A percentile compares a stretch with the other conserved stretches of the same genome.
Evolutionary conservation across 2,113 vertebrate species (phyloP).

Genomic region (Fukomys damarensis): DNA sequence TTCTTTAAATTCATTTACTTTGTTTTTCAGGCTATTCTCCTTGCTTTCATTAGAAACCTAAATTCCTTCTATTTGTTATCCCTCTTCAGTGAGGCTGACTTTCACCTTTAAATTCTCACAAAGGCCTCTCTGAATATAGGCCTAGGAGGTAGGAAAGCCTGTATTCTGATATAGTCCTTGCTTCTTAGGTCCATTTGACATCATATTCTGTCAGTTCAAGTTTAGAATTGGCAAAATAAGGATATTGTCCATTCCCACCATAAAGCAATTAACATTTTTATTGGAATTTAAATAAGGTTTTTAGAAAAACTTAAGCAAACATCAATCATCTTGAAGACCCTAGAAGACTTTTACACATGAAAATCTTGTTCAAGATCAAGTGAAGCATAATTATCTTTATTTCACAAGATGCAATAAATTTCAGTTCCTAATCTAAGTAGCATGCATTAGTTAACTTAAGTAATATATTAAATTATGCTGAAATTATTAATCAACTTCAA

Average conservation of each 20-base stretch:
- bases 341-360: constrained; percentile 12
- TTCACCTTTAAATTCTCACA: constrained; percentile 63
- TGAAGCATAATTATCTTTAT: not conserved
- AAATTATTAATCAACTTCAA: constrained; percentile 40
- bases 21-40: constrained; percentile 71
- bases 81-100: constrained; percentile 71
- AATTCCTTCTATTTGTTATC: constrained; percentile 65
- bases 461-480: constrained; percentile 36
- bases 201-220: not conserved
- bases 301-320: constrained; percentile 7
- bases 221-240: constrained; percentile 29
- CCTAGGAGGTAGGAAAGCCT: constrained; percentile 64
- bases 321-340: not conserved
- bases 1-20: constrained; percentile 72
- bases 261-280: not conserved
- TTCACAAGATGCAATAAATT: not conserved
- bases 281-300: not conserved
- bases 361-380: constrained; percentile 18
- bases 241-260: not conserved
- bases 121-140: constrained; percentile 70
- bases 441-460: not conserved
- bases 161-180: constrained; percentile 54
- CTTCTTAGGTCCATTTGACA: constrained; percentile 15
- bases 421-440: not conserved
- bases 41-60: constrained; percentile 73